Percentiles rank a stretch among this genome's conserved stretches.
Evolutionary conservation across 2,797 vertebrate genomes (phyloP).

Genomic region (Myripristis murdjan): DNA sequence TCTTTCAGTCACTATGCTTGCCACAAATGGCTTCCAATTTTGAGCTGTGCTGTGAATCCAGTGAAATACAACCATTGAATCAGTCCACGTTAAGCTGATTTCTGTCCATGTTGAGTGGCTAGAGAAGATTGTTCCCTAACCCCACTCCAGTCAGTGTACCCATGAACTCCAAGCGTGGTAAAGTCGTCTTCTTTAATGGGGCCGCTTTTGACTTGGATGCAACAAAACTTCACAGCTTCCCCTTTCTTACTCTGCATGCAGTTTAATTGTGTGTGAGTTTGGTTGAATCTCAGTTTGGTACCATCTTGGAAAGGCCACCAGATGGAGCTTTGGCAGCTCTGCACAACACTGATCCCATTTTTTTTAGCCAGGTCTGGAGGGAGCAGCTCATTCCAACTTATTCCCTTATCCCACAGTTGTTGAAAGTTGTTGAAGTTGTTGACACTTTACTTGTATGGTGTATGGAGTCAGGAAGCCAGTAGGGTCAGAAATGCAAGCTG

Average conservation of each 20-base stretch:
- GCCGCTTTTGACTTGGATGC: conserved; percentile 38
- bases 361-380: conserved; percentile 18
- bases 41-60: conserved; percentile 35
- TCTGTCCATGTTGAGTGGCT: conserved; percentile 21
- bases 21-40: conserved; percentile 38
- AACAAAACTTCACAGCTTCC: conserved; percentile 13
- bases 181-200: conserved; percentile 43
- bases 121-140: conserved; percentile 24
- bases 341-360: conserved; percentile 50
- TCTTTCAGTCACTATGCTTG: conserved; percentile 38
- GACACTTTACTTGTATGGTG: conserved; percentile 32
- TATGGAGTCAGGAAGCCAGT: conserved; percentile 37
- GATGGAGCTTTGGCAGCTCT: conserved; percentile 27
- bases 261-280: neutral
- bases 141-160: conserved; percentile 45
- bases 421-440: too few relatives aligned
- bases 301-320: conserved; percentile 31
- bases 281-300: conserved; percentile 11
- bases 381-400: conserved; percentile 37
- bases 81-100: conserved; percentile 40
- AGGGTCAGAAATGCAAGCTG: conserved; percentile 27
- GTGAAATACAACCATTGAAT: conserved; percentile 32
- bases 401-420: conserved; percentile 45
- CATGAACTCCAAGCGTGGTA: conserved; percentile 43
- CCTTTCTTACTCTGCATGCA: conserved; percentile 18